These are phyloP conservation scores for Ranitomeya imitator DNA, from an alignment of 2,113 vertebrate species.

Conservation along the genomic window DNA sequence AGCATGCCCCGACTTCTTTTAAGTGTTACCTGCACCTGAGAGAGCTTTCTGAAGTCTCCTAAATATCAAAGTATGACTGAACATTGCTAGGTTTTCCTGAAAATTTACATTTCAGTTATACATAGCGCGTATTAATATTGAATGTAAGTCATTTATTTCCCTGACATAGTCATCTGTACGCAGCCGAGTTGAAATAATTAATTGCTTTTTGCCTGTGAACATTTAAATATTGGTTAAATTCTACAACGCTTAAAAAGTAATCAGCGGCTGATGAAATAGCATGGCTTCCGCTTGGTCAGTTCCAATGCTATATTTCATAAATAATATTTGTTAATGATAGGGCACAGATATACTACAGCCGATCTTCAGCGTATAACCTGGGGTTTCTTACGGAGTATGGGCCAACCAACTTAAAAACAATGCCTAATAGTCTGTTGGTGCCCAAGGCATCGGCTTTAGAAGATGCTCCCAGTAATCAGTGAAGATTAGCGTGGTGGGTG, in stretches of 20 bases:
- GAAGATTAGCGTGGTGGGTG: too few relatives aligned
- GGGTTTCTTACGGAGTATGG: neutral
- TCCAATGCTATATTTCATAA: constrained; percentile 23
- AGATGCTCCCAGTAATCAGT: too few relatives aligned
- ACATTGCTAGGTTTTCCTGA: neutral
- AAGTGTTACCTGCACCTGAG: too few relatives aligned
- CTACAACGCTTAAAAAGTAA: constrained; percentile 34
- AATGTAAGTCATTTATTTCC: neutral
- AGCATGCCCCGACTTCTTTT: too few relatives aligned
- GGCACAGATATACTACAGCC: neutral
- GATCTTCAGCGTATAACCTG: too few relatives aligned
- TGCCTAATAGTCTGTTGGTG: too few relatives aligned
- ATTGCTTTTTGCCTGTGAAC: constrained; percentile 31
- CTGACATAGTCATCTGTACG: constrained; percentile 15
- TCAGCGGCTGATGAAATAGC: constrained; percentile 29
- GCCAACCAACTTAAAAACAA: neutral
- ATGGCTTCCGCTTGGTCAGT: neutral
- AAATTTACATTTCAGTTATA: neutral
- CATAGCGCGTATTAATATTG: neutral
- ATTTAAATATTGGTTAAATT: constrained; percentile 44
- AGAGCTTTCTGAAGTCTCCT: too few relatives aligned
- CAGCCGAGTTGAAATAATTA: constrained; percentile 28
- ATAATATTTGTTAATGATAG: neutral
- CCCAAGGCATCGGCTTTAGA: too few relatives aligned
- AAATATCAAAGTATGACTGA: too few relatives aligned